phyloP scores from a whole-genome alignment of 2,888 invertebrate genomes.

The Rutpela maculata region DNA sequence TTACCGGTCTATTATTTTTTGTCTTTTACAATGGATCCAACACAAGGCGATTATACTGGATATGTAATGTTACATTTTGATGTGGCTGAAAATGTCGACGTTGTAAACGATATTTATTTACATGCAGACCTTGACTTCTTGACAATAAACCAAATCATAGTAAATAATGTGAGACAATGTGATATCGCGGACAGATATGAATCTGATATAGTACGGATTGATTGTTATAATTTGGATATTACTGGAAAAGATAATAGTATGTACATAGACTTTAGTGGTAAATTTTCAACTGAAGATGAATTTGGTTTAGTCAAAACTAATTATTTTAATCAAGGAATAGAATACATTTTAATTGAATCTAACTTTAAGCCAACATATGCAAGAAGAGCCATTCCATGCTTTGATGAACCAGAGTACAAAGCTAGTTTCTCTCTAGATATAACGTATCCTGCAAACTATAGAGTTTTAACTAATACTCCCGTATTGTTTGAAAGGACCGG shows the following conservation, averaged over 20 bases:
- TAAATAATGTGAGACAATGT: background rate
- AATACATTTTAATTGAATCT: background rate
- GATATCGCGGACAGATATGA: background rate
- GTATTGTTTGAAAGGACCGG: background rate
- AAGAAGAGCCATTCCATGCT: slow-evolving; percentile 19
- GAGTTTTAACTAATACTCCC: slow-evolving; percentile 5
- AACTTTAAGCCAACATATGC: slow-evolving; percentile 27
- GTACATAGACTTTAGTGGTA: background rate
- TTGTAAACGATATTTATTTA: background rate
- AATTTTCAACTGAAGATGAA: slow-evolving; percentile 14
- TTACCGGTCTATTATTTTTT: slow-evolving; percentile 10
- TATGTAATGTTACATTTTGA: background rate
- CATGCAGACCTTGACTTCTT: slow-evolving; percentile 16
- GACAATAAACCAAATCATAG: background rate
- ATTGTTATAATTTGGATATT: background rate
- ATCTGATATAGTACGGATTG: background rate
- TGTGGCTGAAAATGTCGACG: background rate
- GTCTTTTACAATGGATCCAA: background rate
- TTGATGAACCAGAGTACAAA: slow-evolving; percentile 29
- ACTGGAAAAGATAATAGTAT: background rate
- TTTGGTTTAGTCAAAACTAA: slow-evolving; percentile 12
- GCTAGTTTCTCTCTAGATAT: slow-evolving; percentile 10
- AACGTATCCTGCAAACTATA: slow-evolving; percentile 4
- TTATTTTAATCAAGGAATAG: background rate
- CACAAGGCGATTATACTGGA: background rate